Evolutionary conservation across 2,113 vertebrate genomes (phyloP).

Genomic region (Zosterops hypoxanthus): DNA sequence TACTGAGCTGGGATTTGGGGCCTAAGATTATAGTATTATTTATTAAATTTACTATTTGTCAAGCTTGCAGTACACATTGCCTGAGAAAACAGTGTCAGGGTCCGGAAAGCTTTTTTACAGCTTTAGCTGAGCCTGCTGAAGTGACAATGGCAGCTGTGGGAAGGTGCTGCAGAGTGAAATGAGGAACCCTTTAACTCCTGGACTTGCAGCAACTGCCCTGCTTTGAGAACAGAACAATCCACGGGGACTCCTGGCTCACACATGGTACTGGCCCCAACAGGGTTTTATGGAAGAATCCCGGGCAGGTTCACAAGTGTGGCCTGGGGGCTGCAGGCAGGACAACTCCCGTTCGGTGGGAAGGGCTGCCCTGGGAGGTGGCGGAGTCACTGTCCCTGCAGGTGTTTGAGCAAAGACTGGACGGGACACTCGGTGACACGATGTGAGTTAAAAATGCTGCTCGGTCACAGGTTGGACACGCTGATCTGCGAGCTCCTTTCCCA

Average conservation of each 20-base stretch:
- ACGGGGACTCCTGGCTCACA: accelerated
- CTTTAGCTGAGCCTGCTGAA: background rate
- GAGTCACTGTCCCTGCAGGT: too few relatives aligned
- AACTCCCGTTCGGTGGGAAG: accelerated
- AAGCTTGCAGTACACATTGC: accelerated
- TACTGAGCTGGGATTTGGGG: background rate
- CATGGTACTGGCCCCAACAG: accelerated
- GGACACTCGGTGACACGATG: background rate
- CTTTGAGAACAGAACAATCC: accelerated
- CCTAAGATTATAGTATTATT: background rate
- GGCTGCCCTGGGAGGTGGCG: background rate
- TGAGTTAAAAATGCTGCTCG: background rate
- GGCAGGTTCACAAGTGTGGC: accelerated
- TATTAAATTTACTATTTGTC: background rate
- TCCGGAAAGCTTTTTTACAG: background rate
- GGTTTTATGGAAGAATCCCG: accelerated
- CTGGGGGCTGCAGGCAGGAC: background rate
- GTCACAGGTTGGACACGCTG: background rate
- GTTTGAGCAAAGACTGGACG: background rate
- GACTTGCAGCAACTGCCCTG: background rate
- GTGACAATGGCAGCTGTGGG: accelerated
- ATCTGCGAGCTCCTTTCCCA: background rate
- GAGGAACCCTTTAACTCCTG: background rate
- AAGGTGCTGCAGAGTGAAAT: background rate
- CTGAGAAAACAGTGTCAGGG: background rate